These are phyloP conservation scores for Teleiodes luculella DNA, from an alignment of 2,888 invertebrate species.

Conservation along the genomic window DNA sequence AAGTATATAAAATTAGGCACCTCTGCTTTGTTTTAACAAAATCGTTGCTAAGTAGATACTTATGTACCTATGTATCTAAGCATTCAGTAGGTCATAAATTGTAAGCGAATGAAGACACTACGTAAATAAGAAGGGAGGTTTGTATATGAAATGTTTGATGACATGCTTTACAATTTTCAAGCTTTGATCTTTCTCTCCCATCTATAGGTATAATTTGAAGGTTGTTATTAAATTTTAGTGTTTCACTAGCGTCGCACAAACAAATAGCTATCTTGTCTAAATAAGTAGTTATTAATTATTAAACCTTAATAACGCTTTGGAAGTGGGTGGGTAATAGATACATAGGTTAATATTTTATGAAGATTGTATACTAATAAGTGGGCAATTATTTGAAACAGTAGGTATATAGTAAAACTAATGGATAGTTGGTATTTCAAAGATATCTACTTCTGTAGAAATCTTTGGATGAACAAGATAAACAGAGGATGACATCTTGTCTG, in stretches of 20 bases:
- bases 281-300: conserved; percentile 8
- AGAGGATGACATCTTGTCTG: no score
- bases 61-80: not conserved
- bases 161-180: conserved; percentile 24
- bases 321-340: no score
- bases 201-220: conserved; percentile 38
- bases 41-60: no score
- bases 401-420: no score
- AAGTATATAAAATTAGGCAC: no score
- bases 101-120: not conserved
- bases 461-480: no score
- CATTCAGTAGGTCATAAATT: not conserved
- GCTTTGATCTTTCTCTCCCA: conserved; percentile 38
- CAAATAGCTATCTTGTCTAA: conserved; percentile 6
- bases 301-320: conserved; percentile 1
- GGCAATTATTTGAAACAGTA: no score
- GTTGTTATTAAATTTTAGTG: conserved; percentile 37
- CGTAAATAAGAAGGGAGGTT: not conserved
- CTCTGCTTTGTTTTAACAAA: no score
- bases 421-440: no score
- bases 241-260: not conserved
- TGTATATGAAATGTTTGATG: conserved; percentile 7
- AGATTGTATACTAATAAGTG: no score
- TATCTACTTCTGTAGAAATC: no score
- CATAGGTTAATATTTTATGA: no score